Base-by-base conservation (phyloP, 2,888 invertebrate genomes). In the Cactoblastis cactorum region DNA sequence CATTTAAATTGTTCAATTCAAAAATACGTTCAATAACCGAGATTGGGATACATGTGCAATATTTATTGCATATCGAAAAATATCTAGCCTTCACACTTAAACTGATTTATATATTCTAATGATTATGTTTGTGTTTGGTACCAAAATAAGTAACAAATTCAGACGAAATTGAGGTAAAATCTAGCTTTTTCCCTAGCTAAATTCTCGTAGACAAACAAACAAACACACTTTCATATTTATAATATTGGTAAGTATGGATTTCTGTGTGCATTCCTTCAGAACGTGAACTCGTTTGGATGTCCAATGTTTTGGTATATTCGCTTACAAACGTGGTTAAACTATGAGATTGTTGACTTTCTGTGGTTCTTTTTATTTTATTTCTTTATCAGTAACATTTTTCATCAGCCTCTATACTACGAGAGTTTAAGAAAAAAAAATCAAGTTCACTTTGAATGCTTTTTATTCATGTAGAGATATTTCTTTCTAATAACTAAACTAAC, bases 281-380 rank as follows among this genome's bases (percentile, higher is more conserved):
- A 54, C 59, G 53, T 54, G 52, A 58, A 58, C 52, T 58, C 53
- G 67, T 69, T 71, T 63, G 54, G 57, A 56, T 53, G 50, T 55
- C 51, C 52, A 58, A 58, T 57, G 55, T 57, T 62, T 57, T 51
- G 52, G 67, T 66, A 65, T 59, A 53, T 15, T 52, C 38, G 39
- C 9, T 47, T 18, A 45, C 53, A 56, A 22, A 67, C 63, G 48
- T 62, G 39, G 51, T 37, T 17, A 14, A n/a, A 2, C 12, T 37
- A 1, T n/a, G n/a, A n/a, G n/a, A 14, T 6, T 17, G 8, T 17
- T 18, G 2, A 37, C 3, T 17, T 37, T 37, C 3, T 6, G 33
- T 33, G 6, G 6, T 9, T 32, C 11, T 11, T 32, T 32, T 32
- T 32, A 8, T 32, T 32, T 32, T 22, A 4, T 22, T 3, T 6